Percentiles rank a stretch among this genome's conserved stretches.
phyloP scores from a whole-genome alignment of 2,113 vertebrate species.

The Crotalus viridis region DNA sequence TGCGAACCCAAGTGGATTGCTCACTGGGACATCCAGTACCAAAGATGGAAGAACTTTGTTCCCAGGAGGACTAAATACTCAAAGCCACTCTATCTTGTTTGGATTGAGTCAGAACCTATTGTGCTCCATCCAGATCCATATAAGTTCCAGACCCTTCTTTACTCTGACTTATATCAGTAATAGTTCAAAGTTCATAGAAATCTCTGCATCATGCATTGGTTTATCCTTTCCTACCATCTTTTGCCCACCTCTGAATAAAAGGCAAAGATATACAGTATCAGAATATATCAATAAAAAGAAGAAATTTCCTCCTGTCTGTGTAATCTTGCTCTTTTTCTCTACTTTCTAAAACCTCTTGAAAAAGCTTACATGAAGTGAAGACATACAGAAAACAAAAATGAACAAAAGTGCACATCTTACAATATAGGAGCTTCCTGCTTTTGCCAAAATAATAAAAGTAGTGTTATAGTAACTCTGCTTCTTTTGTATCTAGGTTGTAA shows the following conservation, averaged over 20 bases:
- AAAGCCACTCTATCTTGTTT: not conserved
- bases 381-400: not conserved
- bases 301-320: not conserved
- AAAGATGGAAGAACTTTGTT: not conserved
- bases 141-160: not conserved
- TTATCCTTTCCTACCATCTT: not conserved
- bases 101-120: not conserved
- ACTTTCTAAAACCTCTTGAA: not conserved
- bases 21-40: not conserved
- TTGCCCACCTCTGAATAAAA: not conserved
- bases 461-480: not conserved
- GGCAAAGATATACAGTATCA: not conserved
- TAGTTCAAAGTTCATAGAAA: not conserved
- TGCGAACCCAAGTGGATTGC: not conserved
- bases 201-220: not conserved
- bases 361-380: not conserved
- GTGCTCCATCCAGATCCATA: not conserved
- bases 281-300: not conserved
- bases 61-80: not conserved
- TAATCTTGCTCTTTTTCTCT: not conserved
- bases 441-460: not conserved
- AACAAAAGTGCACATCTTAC: not conserved
- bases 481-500: not conserved
- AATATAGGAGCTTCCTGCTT: not conserved
- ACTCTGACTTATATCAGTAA: not conserved